Evolutionary conservation across 2,113 vertebrate species (phyloP), one percentile per base, ranked within the genome.

Genomic region (Donacobius atricapilla): DNA sequence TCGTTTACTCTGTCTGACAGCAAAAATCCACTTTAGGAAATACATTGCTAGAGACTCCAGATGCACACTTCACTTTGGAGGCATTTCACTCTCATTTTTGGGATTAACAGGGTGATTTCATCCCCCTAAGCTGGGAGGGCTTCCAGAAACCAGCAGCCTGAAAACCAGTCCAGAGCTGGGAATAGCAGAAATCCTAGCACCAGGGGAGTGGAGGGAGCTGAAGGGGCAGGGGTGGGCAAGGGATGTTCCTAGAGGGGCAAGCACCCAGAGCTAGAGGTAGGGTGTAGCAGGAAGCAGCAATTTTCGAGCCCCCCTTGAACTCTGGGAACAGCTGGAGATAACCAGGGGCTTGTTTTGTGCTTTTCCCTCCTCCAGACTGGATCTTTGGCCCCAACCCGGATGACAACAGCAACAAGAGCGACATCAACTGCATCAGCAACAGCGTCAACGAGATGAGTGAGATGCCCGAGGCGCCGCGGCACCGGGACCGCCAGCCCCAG

Each of bases 341-440:
- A 81, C 30, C 57, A n/a, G 8, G n/a, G 17, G 1, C 24, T 71
- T 11, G 2, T 80, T 69, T 65, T 73, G 15, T 95, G 53, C 27
- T 86, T 92, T 78, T 80, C 27, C 31, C 20, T 91, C 37, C 87
- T 85, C 94, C 97, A 99, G 98, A 98, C 27, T 99, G 98, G 98
- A 92, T 98, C 71, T 98, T 98, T 7, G 98, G 98, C 51, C 96
- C 98, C 47, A 97, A 54, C 78, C 97, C 97, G 0, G 94, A 97
- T 9, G 94, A 97, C 83, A 96, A 93, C 97, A 97, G 96, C 96
- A 98, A 97, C 97, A 98, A 98, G 86, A 97, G 97, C 0, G 98
- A 99, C 16, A 72, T 99, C 83, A 98, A 98, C 97, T 98, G 98
- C 97, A 98, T 99, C 96, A 97, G 98, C 85, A 98, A 72, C 96